Base-by-base conservation (phyloP, 2,888 invertebrate species). In the Melipona bicolor region DNA sequence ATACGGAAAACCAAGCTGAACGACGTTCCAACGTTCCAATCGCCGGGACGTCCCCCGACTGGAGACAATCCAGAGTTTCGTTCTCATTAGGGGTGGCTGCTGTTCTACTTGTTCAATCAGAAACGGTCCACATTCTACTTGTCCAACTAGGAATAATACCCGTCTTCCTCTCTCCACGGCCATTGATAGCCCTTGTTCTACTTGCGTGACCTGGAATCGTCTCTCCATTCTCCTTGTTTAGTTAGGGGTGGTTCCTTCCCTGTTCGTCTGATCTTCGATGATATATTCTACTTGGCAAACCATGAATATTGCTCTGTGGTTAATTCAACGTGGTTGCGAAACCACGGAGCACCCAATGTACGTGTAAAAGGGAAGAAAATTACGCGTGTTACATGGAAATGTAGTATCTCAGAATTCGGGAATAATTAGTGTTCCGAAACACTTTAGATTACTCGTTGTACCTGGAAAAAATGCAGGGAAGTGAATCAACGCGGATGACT, bases 131-230 rank as follows among this genome's bases (percentile, higher is more conserved):
- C 15, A 43, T 50, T 68, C 68, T 49, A 49, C 75, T 68, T 43
- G 75, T 77, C 24, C 15, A 50, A 77, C 70, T 52, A 52, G 9
- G 27, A 50, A 24, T 70, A 69, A 69, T 32, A 61, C 11, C 32
- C 15, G 50, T 69, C 43, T 43, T 17, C 43, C 19, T 27, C 27
- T 65, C 69, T 36, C 50, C 21, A n/a, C 56, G 56, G n/a, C n/a
- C 15, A 61, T 32, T 36, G 49, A 76, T 32, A 11, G 17, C 32
- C n/a, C 70, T 13, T 77, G 21, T 77, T 77, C 69, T 36, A 75
- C 67, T 67, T 59, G 67, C 4, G 21, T 43, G 36, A 4, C 54
- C 67, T n/a, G 17, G 27, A 75, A 49, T 27, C 4, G 2, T 24
- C 24, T 6, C 24, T 13, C 67, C 17, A 75, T 67, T 43, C 56